Evolutionary conservation across 2,113 vertebrate genomes (phyloP).

Genomic region (Pangasianodon hypophthalmus): DNA sequence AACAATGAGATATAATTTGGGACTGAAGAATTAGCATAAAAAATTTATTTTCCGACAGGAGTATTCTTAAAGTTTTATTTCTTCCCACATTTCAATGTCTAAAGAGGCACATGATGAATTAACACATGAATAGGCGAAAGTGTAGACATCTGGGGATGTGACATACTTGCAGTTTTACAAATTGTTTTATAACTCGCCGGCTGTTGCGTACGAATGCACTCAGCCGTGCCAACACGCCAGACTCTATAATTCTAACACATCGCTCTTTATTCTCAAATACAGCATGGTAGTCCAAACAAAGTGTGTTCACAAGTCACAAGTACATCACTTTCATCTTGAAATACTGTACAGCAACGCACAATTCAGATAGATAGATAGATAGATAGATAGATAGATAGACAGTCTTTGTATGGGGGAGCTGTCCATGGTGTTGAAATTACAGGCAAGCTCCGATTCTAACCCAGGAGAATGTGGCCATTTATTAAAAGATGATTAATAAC

Average conservation of each 20-base stretch:
- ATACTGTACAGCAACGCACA: slow-evolving; percentile 2
- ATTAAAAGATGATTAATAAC: slow-evolving; percentile 28
- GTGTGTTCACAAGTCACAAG: slow-evolving; percentile 31
- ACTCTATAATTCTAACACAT: slow-evolving; percentile 39
- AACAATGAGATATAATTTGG: neutral
- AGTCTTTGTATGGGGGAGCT: slow-evolving; percentile 40
- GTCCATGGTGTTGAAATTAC: slow-evolving; percentile 56
- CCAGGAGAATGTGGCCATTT: neutral
- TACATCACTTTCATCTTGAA: slow-evolving; percentile 25
- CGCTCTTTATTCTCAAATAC: slow-evolving; percentile 42
- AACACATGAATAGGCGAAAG: slow-evolving; percentile 11
- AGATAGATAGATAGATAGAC: slow-evolving; percentile 20
- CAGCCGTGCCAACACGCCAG: slow-evolving; percentile 34
- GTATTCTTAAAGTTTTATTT: neutral
- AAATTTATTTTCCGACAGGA: neutral
- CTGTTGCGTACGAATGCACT: slow-evolving; percentile 22
- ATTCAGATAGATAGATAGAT: slow-evolving; percentile 2
- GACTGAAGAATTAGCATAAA: neutral
- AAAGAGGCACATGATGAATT: slow-evolving; percentile 1
- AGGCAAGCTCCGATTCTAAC: neutral
- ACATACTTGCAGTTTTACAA: slow-evolving; percentile 22
- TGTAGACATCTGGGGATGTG: slow-evolving; percentile 14
- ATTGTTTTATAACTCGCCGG: slow-evolving; percentile 29
- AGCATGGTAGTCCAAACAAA: slow-evolving; percentile 31
- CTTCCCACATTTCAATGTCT: neutral